Evolutionary conservation across 2,888 invertebrate genomes (phyloP).

Genomic region (Tigriopus californicus): DNA sequence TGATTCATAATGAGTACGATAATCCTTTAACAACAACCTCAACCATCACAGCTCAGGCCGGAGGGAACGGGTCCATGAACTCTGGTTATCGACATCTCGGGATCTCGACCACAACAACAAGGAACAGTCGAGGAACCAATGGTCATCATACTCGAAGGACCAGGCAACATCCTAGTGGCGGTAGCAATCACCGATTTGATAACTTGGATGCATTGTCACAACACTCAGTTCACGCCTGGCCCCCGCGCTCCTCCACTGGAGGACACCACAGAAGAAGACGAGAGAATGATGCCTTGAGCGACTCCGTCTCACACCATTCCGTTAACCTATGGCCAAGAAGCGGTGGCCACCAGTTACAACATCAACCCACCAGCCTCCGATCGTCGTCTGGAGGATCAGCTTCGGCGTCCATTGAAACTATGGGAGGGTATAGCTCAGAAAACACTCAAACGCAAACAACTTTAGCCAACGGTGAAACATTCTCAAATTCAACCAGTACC

Average conservation of each 20-base stretch:
- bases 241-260: not conserved
- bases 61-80: not conserved
- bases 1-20: not conserved
- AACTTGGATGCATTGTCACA: not conserved
- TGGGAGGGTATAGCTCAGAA: not conserved
- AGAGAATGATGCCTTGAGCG: conserved; percentile 13
- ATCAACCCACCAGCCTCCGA: not conserved
- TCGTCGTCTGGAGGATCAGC: conserved; percentile 3
- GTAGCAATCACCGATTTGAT: not conserved
- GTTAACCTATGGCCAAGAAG: conserved; percentile 6
- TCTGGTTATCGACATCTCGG: not conserved
- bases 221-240: not conserved
- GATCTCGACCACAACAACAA: not conserved
- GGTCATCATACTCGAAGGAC: not conserved
- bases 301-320: conserved; percentile 16
- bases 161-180: not conserved
- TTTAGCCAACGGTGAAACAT: conserved; percentile 6
- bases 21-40: not conserved
- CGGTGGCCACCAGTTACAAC: not conserved
- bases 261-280: not conserved
- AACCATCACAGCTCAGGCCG: not conserved
- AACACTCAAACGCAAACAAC: conserved; percentile 3
- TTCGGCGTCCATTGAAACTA: not conserved
- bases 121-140: not conserved
- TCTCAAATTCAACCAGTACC: not conserved